Evolutionary conservation across 2,888 invertebrate species (phyloP), one percentile per base, ranked within the genome.

Genomic region (Drosophila robusta): DNA sequence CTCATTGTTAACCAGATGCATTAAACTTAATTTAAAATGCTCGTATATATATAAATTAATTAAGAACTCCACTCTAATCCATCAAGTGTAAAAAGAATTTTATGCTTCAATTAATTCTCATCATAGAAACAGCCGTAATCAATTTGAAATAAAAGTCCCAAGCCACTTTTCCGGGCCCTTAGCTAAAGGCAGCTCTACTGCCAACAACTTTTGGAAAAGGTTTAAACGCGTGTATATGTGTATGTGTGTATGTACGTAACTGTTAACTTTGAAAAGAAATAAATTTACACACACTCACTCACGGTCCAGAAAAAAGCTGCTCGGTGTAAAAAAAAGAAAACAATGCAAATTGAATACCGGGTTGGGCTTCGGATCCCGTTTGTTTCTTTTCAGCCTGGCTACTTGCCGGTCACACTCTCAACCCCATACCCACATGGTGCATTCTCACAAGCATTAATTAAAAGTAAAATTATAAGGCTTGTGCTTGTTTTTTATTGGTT

Each of bases 311-410:
- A 42, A 62, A 41, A 42, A 38, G n/a, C 9, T 38, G 46, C 22
- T 46, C 14, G 32, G 41, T 34, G 58, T 26, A 63, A 70, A 64
- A 64, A 52, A 74, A 51, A n/a, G n/a, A n/a, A 36, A 70, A 78
- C 65, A 72, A 63, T 62, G 73, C 54, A 86, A 86, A 83, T 83
- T 88, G 87, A 88, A 83, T 86, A 74, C 51, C 8, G 70, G 86
- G 78, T 78, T 70, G 54, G 41, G 47, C 36, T 34, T 3, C 34
- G 44, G 26, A 45, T 41, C 55, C 70, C 44, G 64, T 56, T 67
- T 34, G 29, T 49, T 66, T 60, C 44, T 47, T 76, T 67, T 65
- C 51, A 47, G 47, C 45, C 49, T 34, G 39, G 11, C 9, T 41
- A 36, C n/a, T 42, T 55, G 32, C 34, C 45, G 42, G 51, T 4